These are phyloP conservation scores for Chelon auratus DNA, from an alignment of 2,797 vertebrate species.

Conservation along the genomic window DNA sequence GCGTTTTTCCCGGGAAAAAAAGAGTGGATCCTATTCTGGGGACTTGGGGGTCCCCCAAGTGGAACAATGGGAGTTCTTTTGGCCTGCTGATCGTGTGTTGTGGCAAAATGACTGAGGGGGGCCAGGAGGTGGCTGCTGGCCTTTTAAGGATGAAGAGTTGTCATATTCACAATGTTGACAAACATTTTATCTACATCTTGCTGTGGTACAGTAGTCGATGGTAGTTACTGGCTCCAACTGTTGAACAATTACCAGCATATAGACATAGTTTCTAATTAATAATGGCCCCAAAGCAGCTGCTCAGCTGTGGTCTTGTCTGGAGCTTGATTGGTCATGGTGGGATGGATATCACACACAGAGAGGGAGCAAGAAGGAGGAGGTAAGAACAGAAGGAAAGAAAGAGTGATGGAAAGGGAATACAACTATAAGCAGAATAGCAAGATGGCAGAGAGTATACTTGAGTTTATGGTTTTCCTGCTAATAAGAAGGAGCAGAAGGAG, in stretches of 20 bases:
- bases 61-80: slow-evolving; percentile 66
- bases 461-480: slow-evolving; percentile 27
- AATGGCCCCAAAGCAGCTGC: slow-evolving; percentile 13
- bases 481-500: slow-evolving; percentile 27
- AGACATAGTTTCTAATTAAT: slow-evolving; percentile 11
- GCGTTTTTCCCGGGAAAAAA: slow-evolving; percentile 81
- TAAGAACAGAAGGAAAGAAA: slow-evolving; percentile 8
- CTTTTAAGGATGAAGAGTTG: slow-evolving; percentile 53
- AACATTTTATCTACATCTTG: slow-evolving; percentile 40
- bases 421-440: slow-evolving; percentile 18
- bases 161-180: slow-evolving; percentile 51
- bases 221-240: slow-evolving; percentile 2
- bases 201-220: slow-evolving; percentile 14
- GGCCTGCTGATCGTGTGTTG: slow-evolving; percentile 56
- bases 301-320: slow-evolving; percentile 61
- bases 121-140: slow-evolving; percentile 31
- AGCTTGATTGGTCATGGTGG: slow-evolving; percentile 58
- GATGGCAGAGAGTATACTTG: slow-evolving; percentile 3
- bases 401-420: slow-evolving; percentile 11
- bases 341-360: slow-evolving; percentile 16
- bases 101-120: slow-evolving; percentile 53
- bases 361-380: not conserved
- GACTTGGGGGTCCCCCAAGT: slow-evolving; percentile 10
- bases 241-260: slow-evolving; percentile 3
- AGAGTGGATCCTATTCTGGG: slow-evolving; percentile 65